A percentile compares a stretch with the other conserved stretches of the same genome.
Evolutionary conservation across 2,797 vertebrate genomes (phyloP).

Genomic region (Oreochromis grahami): DNA sequence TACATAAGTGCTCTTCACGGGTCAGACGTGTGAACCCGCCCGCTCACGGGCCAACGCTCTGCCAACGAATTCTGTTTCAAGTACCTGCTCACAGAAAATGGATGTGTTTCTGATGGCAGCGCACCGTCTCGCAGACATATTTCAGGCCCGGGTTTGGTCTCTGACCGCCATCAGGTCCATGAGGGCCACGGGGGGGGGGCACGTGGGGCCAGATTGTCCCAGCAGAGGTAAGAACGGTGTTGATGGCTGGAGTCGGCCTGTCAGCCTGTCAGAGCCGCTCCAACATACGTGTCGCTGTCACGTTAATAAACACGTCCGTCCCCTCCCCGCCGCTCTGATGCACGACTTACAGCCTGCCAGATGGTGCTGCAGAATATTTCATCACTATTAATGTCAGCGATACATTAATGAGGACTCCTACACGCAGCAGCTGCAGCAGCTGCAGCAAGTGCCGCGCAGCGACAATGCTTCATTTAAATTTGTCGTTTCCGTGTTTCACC

Average conservation of each 20-base stretch:
- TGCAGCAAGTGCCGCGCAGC: background rate
- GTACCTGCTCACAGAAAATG: background rate
- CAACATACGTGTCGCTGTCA: background rate
- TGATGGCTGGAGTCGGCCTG: background rate
- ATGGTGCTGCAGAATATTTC: constrained; percentile 28
- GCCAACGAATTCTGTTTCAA: background rate
- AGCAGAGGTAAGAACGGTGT: background rate
- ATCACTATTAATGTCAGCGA: constrained; percentile 8
- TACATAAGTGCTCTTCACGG: background rate
- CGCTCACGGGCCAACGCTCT: background rate
- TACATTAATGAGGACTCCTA: constrained; percentile 6
- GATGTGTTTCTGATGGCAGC: background rate
- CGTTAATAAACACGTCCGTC: background rate
- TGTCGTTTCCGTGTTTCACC: background rate
- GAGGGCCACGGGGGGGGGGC: rapidly evolving
- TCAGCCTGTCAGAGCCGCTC: background rate
- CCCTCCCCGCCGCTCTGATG: constrained; percentile 2
- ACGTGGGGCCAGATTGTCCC: background rate
- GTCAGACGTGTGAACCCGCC: background rate
- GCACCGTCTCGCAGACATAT: background rate
- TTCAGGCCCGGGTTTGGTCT: rapidly evolving
- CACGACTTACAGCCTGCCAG: constrained; percentile 20
- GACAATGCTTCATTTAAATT: background rate
- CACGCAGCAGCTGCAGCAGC: constrained; percentile 8
- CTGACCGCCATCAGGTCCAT: background rate